Percentiles rank a stretch among this genome's conserved stretches.
Conservation (phyloP, 2,888 invertebrate genomes). For the Unio pictorum region DNA sequence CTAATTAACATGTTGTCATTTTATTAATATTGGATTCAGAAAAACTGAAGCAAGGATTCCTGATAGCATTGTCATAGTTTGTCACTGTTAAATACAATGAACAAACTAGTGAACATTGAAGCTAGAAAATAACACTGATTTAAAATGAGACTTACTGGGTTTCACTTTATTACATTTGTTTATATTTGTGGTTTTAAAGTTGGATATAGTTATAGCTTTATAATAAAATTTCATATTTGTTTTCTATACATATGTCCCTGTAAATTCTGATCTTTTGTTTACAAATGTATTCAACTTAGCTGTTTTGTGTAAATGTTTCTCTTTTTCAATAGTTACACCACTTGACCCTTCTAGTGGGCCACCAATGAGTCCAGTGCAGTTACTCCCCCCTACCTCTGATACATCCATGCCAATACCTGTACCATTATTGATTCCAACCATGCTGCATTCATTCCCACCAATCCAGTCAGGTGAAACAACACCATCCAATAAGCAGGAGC, state of each 20-base stretch:
- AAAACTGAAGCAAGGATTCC: too few relatives aligned
- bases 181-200: background rate
- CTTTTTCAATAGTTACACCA: background rate
- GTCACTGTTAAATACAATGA: too few relatives aligned
- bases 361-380: conserved; percentile 37
- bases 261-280: too few relatives aligned
- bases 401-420: conserved; percentile 51
- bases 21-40: too few relatives aligned
- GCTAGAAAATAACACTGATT: background rate
- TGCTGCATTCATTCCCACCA: conserved; percentile 44
- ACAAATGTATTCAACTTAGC: too few relatives aligned
- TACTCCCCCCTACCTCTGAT: conserved; percentile 52
- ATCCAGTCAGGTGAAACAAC: conserved; percentile 24
- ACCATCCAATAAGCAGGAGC: conserved; percentile 25
- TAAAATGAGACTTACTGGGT: background rate
- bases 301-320: too few relatives aligned
- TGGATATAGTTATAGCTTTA: too few relatives aligned
- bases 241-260: too few relatives aligned
- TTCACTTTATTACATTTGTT: background rate
- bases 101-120: too few relatives aligned
- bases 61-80: too few relatives aligned
- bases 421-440: conserved; percentile 51
- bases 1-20: too few relatives aligned
- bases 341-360: conserved; percentile 12
- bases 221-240: too few relatives aligned